Evolutionary conservation across 2,113 vertebrate genomes (phyloP).

Genomic region (Patagioenas fasciata): DNA sequence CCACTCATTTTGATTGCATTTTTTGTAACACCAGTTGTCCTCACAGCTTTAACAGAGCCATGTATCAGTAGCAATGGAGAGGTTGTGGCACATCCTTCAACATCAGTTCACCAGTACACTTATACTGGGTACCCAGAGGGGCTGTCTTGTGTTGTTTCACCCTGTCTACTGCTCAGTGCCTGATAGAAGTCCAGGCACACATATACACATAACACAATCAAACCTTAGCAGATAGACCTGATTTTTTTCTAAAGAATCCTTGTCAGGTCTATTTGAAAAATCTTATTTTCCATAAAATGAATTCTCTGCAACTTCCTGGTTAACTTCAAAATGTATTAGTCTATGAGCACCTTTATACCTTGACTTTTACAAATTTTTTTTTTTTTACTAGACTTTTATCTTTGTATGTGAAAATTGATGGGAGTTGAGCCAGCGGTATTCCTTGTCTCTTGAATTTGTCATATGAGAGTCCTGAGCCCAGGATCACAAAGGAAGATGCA

Average conservation of each 20-base stretch:
- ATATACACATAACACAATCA: not conserved
- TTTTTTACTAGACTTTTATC: not conserved
- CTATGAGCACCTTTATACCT: not conserved
- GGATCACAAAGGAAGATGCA: not conserved
- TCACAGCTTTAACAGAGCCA: not conserved
- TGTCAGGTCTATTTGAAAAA: not conserved
- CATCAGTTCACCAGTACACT: accelerated
- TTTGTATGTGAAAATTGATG: not conserved
- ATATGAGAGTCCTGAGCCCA: not conserved
- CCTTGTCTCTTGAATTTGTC: accelerated
- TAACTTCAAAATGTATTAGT: not conserved
- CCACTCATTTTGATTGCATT: not conserved
- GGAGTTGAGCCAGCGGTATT: not conserved
- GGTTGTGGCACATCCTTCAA: not conserved
- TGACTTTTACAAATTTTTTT: not conserved
- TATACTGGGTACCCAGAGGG: accelerated
- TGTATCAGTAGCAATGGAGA: not conserved
- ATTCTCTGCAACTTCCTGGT: not conserved
- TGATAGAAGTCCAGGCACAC: not conserved
- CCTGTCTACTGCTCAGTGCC: not conserved
- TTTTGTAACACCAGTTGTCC: not conserved
- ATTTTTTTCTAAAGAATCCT: not conserved
- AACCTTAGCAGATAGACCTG: not conserved
- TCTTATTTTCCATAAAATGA: not conserved
- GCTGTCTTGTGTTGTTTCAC: not conserved